These are phyloP conservation scores for Odontophorus gujanensis DNA, from an alignment of 2,113 vertebrate genomes.

Conservation along the genomic window DNA sequence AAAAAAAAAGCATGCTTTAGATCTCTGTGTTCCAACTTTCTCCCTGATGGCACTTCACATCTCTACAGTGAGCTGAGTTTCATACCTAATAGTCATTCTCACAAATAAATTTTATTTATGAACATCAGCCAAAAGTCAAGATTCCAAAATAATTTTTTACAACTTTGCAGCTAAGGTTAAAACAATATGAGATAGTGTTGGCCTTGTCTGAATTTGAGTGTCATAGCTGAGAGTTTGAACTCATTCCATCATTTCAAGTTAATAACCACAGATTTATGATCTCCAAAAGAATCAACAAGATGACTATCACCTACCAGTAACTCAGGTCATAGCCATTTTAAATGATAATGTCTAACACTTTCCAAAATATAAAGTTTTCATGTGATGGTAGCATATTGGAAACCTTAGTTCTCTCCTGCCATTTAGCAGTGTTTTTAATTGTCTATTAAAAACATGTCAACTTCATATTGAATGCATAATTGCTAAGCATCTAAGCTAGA, in stretches of 20 bases:
- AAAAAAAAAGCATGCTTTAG: neutral
- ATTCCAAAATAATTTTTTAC: neutral
- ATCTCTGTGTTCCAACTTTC: neutral
- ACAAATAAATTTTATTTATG: neutral
- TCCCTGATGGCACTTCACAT: neutral
- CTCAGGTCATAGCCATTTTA: neutral
- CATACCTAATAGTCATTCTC: neutral
- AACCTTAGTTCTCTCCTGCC: neutral
- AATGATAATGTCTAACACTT: neutral
- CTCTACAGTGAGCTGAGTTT: neutral
- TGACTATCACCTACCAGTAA: neutral
- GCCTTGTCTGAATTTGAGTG: neutral
- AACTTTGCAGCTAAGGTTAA: neutral
- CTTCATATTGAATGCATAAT: neutral
- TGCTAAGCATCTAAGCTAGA: neutral
- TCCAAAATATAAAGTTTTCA: neutral
- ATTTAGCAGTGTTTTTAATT: neutral
- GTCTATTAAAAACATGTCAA: neutral
- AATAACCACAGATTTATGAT: neutral
- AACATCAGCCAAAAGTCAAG: neutral
- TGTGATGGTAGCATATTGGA: neutral
- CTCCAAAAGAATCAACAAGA: neutral
- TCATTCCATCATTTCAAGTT: neutral
- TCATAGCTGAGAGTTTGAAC: neutral
- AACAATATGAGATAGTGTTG: fast-evolving